These are phyloP conservation scores for Henricia sp. DNA, from an alignment of 53 echinoderm and acorn worm species.

Conservation along the genomic window DNA sequence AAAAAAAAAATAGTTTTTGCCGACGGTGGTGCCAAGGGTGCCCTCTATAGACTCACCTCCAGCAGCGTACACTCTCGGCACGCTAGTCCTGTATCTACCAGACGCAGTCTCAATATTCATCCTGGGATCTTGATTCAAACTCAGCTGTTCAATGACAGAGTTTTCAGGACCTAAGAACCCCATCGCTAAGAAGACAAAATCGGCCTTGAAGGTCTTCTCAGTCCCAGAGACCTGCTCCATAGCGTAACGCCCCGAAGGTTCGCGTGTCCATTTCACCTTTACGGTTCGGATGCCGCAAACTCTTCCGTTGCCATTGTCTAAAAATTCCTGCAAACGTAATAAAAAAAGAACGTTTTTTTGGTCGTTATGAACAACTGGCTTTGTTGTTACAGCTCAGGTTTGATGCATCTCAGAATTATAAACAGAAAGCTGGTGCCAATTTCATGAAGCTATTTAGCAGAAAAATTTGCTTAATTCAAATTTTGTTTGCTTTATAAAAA, in stretches of 20 bases:
- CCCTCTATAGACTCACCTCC: slow-evolving; percentile 74
- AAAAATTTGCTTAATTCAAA: too few species aligned
- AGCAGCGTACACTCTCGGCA: slow-evolving; percentile 87
- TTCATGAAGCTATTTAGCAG: too few species aligned
- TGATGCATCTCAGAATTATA: too few species aligned
- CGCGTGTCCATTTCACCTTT: slow-evolving; percentile 82
- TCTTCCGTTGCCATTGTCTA: slow-evolving; percentile 88
- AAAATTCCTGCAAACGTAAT: slow-evolving; percentile 71
- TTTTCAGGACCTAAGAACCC: slow-evolving; percentile 99
- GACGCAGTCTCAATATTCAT: slow-evolving; percentile 84
- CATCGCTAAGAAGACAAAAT: slow-evolving; percentile 96
- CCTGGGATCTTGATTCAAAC: slow-evolving; percentile 83
- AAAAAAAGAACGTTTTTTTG: not conserved
- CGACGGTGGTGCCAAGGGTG: not conserved
- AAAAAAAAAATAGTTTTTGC: too few species aligned
- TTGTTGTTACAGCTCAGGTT: too few species aligned
- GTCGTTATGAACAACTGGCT: not conserved
- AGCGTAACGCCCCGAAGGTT: slow-evolving; percentile 74
- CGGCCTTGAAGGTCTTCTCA: slow-evolving; percentile 90
- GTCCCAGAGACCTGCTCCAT: slow-evolving; percentile 92
- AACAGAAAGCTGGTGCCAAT: too few species aligned
- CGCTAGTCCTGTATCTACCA: slow-evolving; percentile 87
- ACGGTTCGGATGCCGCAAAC: slow-evolving; percentile 89
- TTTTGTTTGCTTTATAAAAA: too few species aligned
- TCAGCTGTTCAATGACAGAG: slow-evolving; percentile 76